Percentiles rank a stretch among this genome's conserved stretches.
Evolutionary conservation across 2,113 vertebrate genomes (phyloP).

Genomic region (Suricata suricatta): DNA sequence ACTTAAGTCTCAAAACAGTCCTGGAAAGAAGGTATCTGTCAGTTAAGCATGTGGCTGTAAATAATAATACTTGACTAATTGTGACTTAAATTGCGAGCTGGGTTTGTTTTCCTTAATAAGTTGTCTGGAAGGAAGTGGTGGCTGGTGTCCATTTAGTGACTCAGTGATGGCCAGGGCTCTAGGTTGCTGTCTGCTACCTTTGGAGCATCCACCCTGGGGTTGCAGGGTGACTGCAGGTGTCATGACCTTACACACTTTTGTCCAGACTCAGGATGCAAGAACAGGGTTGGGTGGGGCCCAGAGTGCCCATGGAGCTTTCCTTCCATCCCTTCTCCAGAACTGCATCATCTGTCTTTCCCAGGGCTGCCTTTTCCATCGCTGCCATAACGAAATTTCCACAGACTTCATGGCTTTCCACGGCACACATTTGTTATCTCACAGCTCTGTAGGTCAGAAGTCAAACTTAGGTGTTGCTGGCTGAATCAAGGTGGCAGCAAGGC

Average conservation of each 20-base stretch:
- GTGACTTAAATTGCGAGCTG: background rate
- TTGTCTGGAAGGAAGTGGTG: background rate
- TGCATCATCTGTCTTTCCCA: background rate
- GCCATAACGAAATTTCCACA: background rate
- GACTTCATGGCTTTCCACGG: background rate
- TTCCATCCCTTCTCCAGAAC: background rate
- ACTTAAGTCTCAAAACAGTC: background rate
- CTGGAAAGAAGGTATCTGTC: background rate
- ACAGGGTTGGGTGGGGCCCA: background rate
- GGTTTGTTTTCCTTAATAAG: background rate
- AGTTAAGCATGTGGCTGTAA: background rate
- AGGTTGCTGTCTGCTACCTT: background rate
- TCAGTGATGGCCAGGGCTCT: background rate
- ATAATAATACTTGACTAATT: background rate
- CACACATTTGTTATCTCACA: background rate
- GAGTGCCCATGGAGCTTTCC: too few relatives aligned
- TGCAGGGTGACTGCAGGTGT: background rate
- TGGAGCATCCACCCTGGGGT: background rate
- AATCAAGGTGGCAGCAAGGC: background rate
- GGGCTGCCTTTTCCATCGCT: background rate
- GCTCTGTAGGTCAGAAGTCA: background rate
- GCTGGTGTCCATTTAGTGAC: background rate
- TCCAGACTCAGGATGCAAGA: background rate
- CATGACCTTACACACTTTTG: background rate
- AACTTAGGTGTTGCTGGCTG: background rate